A percentile compares a stretch with the other conserved stretches of the same genome.
phyloP scores from a whole-genome alignment of 30 jellyfish, hydroid and myxozoan species.

The Aurelia coerulea region DNA sequence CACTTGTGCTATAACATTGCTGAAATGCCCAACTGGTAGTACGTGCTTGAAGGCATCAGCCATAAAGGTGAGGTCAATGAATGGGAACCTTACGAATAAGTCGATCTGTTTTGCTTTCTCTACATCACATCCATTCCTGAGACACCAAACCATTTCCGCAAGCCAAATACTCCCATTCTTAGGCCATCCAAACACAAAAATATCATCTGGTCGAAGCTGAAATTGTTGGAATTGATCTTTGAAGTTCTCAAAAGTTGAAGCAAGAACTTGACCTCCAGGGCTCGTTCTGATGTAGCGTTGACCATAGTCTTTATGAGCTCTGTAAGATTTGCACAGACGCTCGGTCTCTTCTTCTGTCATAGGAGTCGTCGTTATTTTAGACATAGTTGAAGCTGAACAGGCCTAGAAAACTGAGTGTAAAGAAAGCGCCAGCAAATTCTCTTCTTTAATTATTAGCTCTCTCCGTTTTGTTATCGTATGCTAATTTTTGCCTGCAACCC shows the following conservation, averaged over 20 bases:
- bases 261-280: constrained; percentile 45
- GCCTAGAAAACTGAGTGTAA: too few species aligned
- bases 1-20: constrained; percentile 3
- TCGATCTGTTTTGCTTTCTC: neutral
- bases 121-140: neutral
- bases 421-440: too few species aligned
- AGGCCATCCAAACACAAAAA: constrained; percentile 58
- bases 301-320: constrained; percentile 31
- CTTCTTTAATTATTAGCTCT: too few species aligned
- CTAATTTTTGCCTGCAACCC: too few species aligned
- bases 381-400: neutral
- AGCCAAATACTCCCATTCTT: constrained; percentile 50
- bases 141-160: constrained; percentile 52
- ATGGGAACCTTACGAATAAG: constrained; percentile 17
- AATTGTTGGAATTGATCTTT: constrained; percentile 23
- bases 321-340: constrained; percentile 15
- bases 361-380: neutral
- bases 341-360: constrained; percentile 27
- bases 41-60: constrained; percentile 43
- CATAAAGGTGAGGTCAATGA: constrained; percentile 33
- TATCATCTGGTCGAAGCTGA: constrained; percentile 25
- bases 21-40: constrained; percentile 11
- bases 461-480: too few species aligned
- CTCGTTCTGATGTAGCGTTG: constrained; percentile 22
- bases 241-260: constrained; percentile 40